A percentile compares a stretch with the other conserved stretches of the same genome.
These are phyloP conservation scores for Xiphophorus birchmanni DNA, from an alignment of 2,797 vertebrate genomes.

Conservation along the genomic window DNA sequence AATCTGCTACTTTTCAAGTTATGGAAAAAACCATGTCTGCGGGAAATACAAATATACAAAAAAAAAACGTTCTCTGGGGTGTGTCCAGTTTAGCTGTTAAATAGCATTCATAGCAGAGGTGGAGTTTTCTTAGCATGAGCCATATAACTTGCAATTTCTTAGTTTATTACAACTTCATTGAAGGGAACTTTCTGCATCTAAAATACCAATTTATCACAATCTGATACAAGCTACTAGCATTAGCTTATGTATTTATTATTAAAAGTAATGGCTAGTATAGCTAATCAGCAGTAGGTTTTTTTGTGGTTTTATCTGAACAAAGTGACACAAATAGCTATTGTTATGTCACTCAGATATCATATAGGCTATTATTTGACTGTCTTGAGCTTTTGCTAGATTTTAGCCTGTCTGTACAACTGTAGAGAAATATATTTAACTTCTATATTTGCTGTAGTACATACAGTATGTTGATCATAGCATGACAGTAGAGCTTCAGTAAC, in stretches of 20 bases:
- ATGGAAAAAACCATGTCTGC: not conserved
- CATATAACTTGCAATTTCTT: not conserved
- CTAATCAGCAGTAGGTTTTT: not conserved
- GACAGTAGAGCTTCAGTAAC: not conserved
- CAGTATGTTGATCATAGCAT: too few species aligned
- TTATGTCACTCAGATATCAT: not conserved
- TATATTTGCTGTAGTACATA: too few species aligned
- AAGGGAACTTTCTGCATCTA: not conserved
- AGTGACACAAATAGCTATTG: not conserved
- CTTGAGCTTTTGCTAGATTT: too few species aligned
- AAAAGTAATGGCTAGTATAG: not conserved
- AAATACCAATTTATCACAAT: not conserved
- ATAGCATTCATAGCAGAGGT: not conserved
- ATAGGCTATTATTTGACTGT: too few species aligned
- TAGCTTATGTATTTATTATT: not conserved
- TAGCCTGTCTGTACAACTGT: too few species aligned
- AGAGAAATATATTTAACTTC: too few species aligned
- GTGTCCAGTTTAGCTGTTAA: not conserved
- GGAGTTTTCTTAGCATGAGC: not conserved
- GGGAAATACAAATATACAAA: not conserved
- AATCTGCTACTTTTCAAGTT: conserved; percentile 5
- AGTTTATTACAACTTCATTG: not conserved
- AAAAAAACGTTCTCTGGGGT: not conserved
- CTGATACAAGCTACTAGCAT: not conserved
- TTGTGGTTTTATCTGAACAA: not conserved